Evolutionary conservation across 2,113 vertebrate species (phyloP), one percentile per base, ranked within the genome.

Genomic region (Trogon melanurus): DNA sequence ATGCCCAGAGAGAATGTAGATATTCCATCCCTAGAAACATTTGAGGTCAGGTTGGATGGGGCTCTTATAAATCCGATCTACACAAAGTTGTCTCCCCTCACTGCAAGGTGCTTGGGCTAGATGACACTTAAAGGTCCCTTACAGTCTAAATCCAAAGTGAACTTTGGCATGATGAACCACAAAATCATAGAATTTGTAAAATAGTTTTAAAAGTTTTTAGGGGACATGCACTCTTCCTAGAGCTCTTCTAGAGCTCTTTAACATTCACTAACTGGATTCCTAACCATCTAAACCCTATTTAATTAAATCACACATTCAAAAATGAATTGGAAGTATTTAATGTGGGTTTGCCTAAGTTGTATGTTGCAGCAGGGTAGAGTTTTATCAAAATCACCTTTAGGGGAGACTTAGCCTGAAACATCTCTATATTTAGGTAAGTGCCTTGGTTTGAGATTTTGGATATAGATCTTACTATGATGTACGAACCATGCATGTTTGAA

Each of bases 41-140:
- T 50, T 10, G 17, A 67, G 20, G 30, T 13, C 20, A 45, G 6
- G 26, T 7, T 64, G 30, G 38, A 64, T 0, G 0, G 10, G 30
- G 5, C 11, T 53, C 20, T 53, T 13, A 83, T 22, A 29, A 67
- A 83, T 2, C 6, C 65, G 20, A 51, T 47, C 7, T 11, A 26
- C 25, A 61, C 57, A 4, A 26, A 56, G 16, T 57, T 38, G 25
- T 34, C 11, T 30, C 30, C 38, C 20, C 6, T 64, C 11, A 15
- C 22, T 17, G 2, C 12, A 69, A 3, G 7, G 1, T 3, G 2
- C 1, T 11, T 72, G 58, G 26, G 64, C 2, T 32, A 45, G 8
- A 25, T 20, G 7, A n/a, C 16, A 17, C 71, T 29, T 41, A 48
- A 50, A 58, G 5, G 4, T 29, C 11, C 9, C 16, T 91, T 72